A percentile compares a stretch with the other conserved stretches of the same genome.
Conservation (phyloP, 2,888 invertebrate species). For the Urechis unicinctus region DNA sequence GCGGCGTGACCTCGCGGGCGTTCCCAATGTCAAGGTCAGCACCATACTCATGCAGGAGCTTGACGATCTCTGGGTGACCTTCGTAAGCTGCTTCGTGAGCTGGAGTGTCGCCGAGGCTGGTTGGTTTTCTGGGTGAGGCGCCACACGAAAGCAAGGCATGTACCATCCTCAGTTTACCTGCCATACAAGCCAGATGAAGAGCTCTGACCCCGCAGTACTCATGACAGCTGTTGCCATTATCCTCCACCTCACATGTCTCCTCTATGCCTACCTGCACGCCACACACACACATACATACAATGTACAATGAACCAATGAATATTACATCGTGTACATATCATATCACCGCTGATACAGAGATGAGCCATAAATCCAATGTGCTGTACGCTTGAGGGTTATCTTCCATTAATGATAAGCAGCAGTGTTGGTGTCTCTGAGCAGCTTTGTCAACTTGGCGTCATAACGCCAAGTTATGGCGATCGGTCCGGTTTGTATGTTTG, state of each 20-base stretch:
- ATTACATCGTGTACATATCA: too few relatives aligned
- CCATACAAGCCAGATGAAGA: slow-evolving; percentile 18
- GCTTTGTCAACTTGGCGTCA: too few relatives aligned
- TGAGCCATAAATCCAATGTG: too few relatives aligned
- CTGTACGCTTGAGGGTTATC: too few relatives aligned
- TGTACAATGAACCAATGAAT: too few relatives aligned
- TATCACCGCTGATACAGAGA: too few relatives aligned
- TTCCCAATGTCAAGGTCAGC: slow-evolving; percentile 15
- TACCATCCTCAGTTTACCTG: slow-evolving; percentile 20
- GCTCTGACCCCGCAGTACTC: slow-evolving; percentile 17
- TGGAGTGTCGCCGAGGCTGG: slow-evolving; percentile 15
- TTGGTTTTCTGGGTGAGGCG: slow-evolving; percentile 12
- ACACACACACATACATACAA: too few relatives aligned
- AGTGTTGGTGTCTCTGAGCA: too few relatives aligned
- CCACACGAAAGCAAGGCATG: slow-evolving; percentile 15
- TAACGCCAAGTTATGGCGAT: too few relatives aligned
- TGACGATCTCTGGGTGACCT: slow-evolving; percentile 17
- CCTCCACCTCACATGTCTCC: slow-evolving; percentile 14
- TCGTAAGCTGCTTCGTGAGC: slow-evolving; percentile 22
- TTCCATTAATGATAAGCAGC: too few relatives aligned
- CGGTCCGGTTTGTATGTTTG: too few relatives aligned
- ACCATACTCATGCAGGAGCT: slow-evolving; percentile 13
- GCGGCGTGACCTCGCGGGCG: slow-evolving; percentile 10
- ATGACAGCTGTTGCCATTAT: slow-evolving; percentile 11
- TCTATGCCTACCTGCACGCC: slow-evolving; percentile 16